Evolutionary conservation across 2,888 invertebrate genomes (phyloP).

Genomic region (Dascillus cervinus): DNA sequence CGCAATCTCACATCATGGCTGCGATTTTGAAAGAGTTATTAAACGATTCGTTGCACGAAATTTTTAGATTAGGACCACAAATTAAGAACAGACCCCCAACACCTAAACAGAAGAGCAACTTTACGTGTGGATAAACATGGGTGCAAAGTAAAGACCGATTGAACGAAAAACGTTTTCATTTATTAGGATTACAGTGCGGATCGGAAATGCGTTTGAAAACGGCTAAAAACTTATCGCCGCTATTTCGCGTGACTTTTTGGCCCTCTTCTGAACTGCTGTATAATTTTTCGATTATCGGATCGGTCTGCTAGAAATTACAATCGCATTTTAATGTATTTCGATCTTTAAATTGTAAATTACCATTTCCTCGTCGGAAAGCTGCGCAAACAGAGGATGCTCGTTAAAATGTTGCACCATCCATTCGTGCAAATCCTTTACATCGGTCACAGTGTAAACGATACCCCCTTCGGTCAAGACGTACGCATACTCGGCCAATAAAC

Average conservation of each 20-base stretch:
- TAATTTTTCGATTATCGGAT: slow-evolving; percentile 83
- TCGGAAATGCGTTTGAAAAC: slow-evolving; percentile 68
- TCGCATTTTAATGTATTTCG: neutral
- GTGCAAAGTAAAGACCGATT: neutral
- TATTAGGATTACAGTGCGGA: too few species aligned
- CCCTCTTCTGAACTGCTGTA: slow-evolving; percentile 96
- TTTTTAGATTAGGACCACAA: slow-evolving; percentile 22
- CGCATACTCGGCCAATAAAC: slow-evolving; percentile 93
- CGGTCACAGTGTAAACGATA: slow-evolving; percentile 92
- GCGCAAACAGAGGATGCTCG: slow-evolving; percentile 83
- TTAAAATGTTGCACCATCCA: slow-evolving; percentile 95
- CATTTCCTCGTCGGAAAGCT: slow-evolving; percentile 64
- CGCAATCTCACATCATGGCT: slow-evolving; percentile 21
- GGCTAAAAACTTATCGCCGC: slow-evolving; percentile 88
- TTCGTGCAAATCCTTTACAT: slow-evolving; percentile 92
- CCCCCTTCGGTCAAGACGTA: slow-evolving; percentile 82
- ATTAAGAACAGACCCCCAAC: neutral
- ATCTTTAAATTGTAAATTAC: slow-evolving; percentile 46
- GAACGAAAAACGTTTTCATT: too few species aligned
- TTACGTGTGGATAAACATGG: slow-evolving; percentile 4
- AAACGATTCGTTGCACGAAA: slow-evolving; percentile 24
- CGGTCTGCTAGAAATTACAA: slow-evolving; percentile 55
- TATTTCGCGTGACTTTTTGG: slow-evolving; percentile 92
- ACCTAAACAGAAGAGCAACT: neutral
- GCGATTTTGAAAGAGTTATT: slow-evolving; percentile 27